These are phyloP conservation scores for Grammomys dolichurus DNA, from an alignment of 2,113 vertebrate genomes.

Conservation along the genomic window DNA sequence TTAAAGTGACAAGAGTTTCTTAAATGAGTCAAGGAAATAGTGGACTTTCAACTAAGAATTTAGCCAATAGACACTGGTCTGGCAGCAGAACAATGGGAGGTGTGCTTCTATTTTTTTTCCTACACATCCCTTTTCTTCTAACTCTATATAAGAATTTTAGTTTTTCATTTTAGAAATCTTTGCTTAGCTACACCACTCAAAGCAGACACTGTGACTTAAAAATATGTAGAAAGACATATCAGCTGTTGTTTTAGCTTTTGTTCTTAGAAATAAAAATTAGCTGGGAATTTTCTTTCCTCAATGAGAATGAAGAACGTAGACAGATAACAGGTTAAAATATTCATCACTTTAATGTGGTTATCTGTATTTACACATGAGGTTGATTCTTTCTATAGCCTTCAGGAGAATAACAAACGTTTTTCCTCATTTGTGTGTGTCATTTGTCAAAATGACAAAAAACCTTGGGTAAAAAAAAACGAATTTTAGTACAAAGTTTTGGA, in stretches of 20 bases:
- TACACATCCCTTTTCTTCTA: neutral
- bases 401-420: neutral
- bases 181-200: neutral
- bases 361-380: conserved; percentile 44
- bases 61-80: neutral
- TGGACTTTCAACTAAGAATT: conserved; percentile 50
- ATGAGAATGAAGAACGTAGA: conserved; percentile 13
- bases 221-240: neutral
- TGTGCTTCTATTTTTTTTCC: neutral
- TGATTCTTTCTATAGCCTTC: neutral
- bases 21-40: conserved; percentile 59
- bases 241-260: neutral
- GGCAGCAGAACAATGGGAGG: neutral
- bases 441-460: neutral
- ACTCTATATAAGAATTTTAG: neutral
- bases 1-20: conserved; percentile 72
- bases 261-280: conserved; percentile 42
- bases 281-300: neutral
- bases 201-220: conserved; percentile 1
- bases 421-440: neutral
- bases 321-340: neutral
- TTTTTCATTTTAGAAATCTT: conserved; percentile 2
- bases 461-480: neutral
- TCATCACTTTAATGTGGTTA: neutral
- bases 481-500: neutral